Evolutionary conservation across 2,797 vertebrate species (phyloP).

Genomic region (Chlorospingus semifuscus): DNA sequence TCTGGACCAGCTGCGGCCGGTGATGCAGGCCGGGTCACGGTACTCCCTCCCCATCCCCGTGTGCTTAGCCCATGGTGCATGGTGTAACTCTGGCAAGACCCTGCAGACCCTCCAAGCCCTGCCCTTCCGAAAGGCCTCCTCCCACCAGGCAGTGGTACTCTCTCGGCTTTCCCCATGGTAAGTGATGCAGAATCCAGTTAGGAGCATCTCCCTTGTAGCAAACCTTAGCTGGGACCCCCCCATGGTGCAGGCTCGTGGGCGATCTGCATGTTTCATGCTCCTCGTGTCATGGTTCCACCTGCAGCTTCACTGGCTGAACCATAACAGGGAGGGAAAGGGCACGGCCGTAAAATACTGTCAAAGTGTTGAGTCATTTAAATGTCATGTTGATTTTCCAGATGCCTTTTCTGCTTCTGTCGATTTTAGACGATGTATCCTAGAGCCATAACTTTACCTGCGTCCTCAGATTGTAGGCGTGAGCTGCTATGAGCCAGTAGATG

Average conservation of each 20-base stretch:
- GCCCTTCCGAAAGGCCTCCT: neutral
- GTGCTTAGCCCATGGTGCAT: slow-evolving; percentile 44
- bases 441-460: slow-evolving; percentile 63
- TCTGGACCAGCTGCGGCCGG: neutral
- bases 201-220: slow-evolving; percentile 10
- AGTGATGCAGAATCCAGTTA: neutral
- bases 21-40: rapidly evolving
- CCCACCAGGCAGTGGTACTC: neutral
- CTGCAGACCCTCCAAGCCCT: slow-evolving; percentile 14
- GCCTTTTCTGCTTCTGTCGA: slow-evolving; percentile 63
- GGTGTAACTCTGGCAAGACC: slow-evolving; percentile 21
- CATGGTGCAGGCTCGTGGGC: neutral
- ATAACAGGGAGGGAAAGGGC: neutral
- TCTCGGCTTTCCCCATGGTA: neutral
- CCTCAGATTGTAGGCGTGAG: slow-evolving; percentile 58
- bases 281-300: neutral
- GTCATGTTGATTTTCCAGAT: slow-evolving; percentile 24
- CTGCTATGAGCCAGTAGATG: slow-evolving; percentile 69
- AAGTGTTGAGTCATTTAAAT: slow-evolving; percentile 45
- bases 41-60: neutral
- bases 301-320: neutral
- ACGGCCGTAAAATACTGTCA: neutral
- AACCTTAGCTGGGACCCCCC: neutral
- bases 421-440: slow-evolving; percentile 56
- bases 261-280: neutral